Percentiles rank a stretch among this genome's conserved stretches.
phyloP scores from a whole-genome alignment of 2,797 vertebrate species.

The Aselliscus stoliczkanus region DNA sequence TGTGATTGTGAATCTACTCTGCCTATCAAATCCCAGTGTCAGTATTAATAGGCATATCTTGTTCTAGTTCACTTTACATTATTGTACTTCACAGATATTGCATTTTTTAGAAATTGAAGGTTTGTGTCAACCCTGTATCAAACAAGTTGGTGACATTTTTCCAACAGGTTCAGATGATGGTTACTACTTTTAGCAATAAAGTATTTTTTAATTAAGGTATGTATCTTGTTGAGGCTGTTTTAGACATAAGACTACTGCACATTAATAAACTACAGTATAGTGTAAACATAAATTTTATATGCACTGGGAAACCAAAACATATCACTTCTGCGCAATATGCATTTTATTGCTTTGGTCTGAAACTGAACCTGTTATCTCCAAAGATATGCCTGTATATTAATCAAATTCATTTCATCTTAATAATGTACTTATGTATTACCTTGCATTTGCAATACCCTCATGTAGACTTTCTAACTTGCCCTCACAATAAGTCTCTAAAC shows the following conservation, averaged over 20 bases:
- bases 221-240: neutral
- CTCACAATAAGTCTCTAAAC: neutral
- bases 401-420: neutral
- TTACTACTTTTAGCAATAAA: neutral
- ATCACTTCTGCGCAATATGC: neutral
- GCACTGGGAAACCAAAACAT: neutral
- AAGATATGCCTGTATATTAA: neutral
- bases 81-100: neutral
- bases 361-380: neutral
- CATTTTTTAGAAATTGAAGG: neutral
- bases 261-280: neutral
- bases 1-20: neutral
- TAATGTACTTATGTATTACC: neutral
- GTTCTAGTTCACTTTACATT: neutral
- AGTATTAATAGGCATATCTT: neutral
- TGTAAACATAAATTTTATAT: neutral
- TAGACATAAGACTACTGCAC: neutral
- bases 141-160: neutral
- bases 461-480: neutral
- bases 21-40: neutral
- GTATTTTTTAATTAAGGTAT: neutral
- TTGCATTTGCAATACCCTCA: neutral
- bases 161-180: neutral
- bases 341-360: neutral
- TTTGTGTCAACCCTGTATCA: neutral